A percentile compares a stretch with the other conserved stretches of the same genome.
Evolutionary conservation across 2,113 vertebrate species (phyloP).

Genomic region (Reinhardtius hippoglossoides): DNA sequence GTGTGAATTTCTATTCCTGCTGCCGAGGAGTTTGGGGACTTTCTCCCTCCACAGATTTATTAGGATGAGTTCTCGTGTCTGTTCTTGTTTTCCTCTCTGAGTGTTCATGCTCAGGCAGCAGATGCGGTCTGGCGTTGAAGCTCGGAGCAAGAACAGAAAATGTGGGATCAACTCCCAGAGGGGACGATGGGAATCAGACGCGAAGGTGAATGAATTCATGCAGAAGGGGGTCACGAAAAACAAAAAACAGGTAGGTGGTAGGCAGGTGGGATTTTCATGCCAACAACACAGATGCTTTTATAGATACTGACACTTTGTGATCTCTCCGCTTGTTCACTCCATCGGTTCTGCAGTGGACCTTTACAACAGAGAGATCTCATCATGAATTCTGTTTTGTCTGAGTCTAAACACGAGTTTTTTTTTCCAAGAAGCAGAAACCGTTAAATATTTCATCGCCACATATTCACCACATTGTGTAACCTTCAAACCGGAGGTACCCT

Average conservation of each 20-base stretch:
- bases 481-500: not conserved
- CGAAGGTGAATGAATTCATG: conserved; percentile 11
- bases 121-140: not conserved
- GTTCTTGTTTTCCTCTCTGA: conserved; percentile 8
- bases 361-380: conserved; percentile 1
- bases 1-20: not conserved
- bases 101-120: not conserved
- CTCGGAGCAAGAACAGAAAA: not conserved
- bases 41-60: conserved; percentile 12
- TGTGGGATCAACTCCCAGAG: conserved; percentile 12
- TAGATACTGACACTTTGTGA: not conserved
- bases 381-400: not conserved
- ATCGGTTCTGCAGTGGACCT: not conserved
- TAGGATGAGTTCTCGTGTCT: conserved; percentile 13
- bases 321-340: not conserved
- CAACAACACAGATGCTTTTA: conserved; percentile 9
- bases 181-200: conserved; percentile 15
- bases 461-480: conserved; percentile 16
- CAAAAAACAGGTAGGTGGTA: conserved; percentile 30
- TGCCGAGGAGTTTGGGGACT: not conserved
- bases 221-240: not conserved
- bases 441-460: conserved; percentile 30
- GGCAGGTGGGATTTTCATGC: conserved; percentile 18
- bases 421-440: not conserved
- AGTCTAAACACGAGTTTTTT: not conserved